A percentile compares a stretch with the other conserved stretches of the same genome.
phyloP scores from a whole-genome alignment of 2,113 vertebrate genomes.

The Pleuronectes platessa region DNA sequence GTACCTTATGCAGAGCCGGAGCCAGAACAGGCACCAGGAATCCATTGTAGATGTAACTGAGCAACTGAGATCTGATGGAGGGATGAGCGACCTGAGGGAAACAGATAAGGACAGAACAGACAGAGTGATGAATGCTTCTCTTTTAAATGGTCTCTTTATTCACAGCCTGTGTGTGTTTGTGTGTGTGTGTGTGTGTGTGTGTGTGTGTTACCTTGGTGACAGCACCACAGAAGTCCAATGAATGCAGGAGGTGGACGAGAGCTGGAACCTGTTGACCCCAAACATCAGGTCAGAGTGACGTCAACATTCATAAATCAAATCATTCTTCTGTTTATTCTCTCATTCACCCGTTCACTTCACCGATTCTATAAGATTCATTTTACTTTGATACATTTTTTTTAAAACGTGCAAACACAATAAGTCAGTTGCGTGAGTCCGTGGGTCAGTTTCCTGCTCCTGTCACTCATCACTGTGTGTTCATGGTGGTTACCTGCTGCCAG shows the following conservation, averaged over 20 bases:
- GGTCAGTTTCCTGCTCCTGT: too few relatives aligned
- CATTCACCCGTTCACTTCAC: too few relatives aligned
- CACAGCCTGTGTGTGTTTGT: background rate
- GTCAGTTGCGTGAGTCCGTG: background rate
- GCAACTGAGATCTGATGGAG: slow-evolving; percentile 90
- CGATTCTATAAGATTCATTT: too few relatives aligned
- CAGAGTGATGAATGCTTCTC: background rate
- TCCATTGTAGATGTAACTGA: slow-evolving; percentile 96
- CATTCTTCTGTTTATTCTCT: too few relatives aligned
- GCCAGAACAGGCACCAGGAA: slow-evolving; percentile 96
- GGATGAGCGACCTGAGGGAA: slow-evolving; percentile 88
- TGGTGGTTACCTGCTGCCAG: slow-evolving; percentile 83
- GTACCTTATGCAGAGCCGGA: slow-evolving; percentile 96
- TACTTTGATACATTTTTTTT: too few relatives aligned
- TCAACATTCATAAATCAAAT: background rate
- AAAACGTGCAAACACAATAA: background rate
- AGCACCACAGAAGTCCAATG: slow-evolving; percentile 93
- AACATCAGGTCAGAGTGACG: background rate
- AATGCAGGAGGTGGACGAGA: slow-evolving; percentile 95
- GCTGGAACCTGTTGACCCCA: slow-evolving; percentile 81
- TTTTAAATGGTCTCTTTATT: too few relatives aligned
- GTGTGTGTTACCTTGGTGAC: slow-evolving; percentile 88
- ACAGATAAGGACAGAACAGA: background rate
- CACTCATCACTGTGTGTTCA: background rate
- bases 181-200: background rate